A percentile compares a stretch with the other conserved stretches of the same genome.
Conservation (phyloP, 2,888 invertebrate species). For the Mycalesis mineus region DNA sequence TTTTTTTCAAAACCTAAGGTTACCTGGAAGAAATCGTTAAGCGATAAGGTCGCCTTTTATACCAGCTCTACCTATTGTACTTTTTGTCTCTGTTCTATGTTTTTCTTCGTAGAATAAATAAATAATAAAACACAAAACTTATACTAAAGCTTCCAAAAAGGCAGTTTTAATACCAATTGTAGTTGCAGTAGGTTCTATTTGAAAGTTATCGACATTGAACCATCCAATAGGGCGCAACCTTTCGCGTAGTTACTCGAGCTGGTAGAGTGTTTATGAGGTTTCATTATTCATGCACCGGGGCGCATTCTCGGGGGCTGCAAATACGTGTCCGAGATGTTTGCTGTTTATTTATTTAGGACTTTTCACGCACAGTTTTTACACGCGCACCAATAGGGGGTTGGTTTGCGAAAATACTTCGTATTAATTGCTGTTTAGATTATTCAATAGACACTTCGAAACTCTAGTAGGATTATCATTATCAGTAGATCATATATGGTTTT, state of each 20-base stretch:
- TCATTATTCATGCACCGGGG: slow-evolving; percentile 49
- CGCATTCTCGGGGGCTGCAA: slow-evolving; percentile 22
- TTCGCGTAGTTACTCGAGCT: slow-evolving; percentile 16
- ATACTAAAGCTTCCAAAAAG: too few species aligned
- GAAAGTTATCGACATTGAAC: slow-evolving; percentile 10
- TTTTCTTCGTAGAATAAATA: too few species aligned
- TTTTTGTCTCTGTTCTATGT: too few species aligned
- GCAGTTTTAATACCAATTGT: too few species aligned
- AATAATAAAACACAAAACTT: too few species aligned
- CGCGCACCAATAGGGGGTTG: slow-evolving; percentile 10
- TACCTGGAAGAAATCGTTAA: too few species aligned
- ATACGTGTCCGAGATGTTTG: slow-evolving; percentile 17
- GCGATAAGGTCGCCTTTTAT: too few species aligned
- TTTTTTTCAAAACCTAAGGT: too few species aligned
- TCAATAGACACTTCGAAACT: neutral
- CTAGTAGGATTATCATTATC: too few species aligned
- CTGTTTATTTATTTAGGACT: slow-evolving; percentile 24
- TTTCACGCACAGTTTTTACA: slow-evolving; percentile 24
- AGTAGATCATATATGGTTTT: too few species aligned
- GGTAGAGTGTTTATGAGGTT: slow-evolving; percentile 55
- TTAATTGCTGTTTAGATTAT: neutral
- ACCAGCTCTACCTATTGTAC: too few species aligned
- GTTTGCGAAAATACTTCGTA: neutral
- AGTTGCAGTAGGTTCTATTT: neutral
- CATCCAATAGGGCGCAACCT: slow-evolving; percentile 1